Evolutionary conservation across 2,888 invertebrate genomes (phyloP).

Genomic region (Clepsis dumicolana): DNA sequence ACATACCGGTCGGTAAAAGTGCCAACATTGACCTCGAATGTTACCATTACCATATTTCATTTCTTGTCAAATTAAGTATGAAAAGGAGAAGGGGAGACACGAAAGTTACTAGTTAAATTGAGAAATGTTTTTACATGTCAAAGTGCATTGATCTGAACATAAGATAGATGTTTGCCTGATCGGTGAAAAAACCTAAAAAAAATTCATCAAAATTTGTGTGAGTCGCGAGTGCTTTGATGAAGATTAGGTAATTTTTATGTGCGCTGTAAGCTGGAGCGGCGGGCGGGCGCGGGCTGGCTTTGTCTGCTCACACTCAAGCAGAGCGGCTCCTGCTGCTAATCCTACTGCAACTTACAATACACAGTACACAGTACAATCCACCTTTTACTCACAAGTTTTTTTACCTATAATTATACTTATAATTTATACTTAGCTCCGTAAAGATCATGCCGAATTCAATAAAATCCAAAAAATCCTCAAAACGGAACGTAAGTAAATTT

Average conservation of each 20-base stretch:
- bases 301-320: background rate
- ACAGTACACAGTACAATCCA: background rate
- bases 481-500: background rate
- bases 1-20: too few relatives aligned
- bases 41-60: too few relatives aligned
- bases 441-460: background rate
- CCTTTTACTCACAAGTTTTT: background rate
- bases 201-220: too few relatives aligned
- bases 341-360: background rate
- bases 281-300: background rate
- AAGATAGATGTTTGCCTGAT: too few relatives aligned
- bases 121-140: too few relatives aligned
- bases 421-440: background rate
- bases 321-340: background rate
- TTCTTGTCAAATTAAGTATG: too few relatives aligned
- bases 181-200: too few relatives aligned
- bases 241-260: background rate
- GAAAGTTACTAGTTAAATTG: too few relatives aligned
- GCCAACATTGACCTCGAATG: too few relatives aligned
- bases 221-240: too few relatives aligned
- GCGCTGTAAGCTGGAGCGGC: background rate
- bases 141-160: too few relatives aligned
- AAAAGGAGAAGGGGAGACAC: too few relatives aligned
- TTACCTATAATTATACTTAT: background rate
- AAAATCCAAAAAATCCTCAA: background rate